phyloP scores from a whole-genome alignment of 2,113 vertebrate species.

The Chitala chitala region DNA sequence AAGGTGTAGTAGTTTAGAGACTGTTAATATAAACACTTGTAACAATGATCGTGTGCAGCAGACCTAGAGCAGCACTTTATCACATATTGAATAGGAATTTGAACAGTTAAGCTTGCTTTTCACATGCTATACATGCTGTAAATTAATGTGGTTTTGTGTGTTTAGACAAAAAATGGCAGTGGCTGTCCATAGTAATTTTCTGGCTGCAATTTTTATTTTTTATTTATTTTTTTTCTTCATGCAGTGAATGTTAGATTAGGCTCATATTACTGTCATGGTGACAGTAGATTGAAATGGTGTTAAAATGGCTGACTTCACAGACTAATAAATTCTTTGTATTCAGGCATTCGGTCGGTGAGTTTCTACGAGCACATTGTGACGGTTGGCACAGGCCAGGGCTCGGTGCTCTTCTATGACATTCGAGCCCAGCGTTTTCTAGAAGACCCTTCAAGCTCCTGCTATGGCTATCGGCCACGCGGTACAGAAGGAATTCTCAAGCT shows the following conservation, averaged over 20 bases:
- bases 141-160: too few relatives aligned
- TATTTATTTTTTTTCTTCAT: background rate
- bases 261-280: background rate
- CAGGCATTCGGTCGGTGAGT: slow-evolving; percentile 95
- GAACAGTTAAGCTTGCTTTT: too few relatives aligned
- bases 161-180: too few relatives aligned
- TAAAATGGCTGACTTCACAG: background rate
- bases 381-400: slow-evolving; percentile 92
- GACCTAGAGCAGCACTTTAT: too few relatives aligned
- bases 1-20: too few relatives aligned
- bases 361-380: slow-evolving; percentile 98
- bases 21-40: too few relatives aligned
- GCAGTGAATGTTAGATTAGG: background rate
- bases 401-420: slow-evolving; percentile 92
- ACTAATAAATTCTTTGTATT: background rate
- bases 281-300: background rate
- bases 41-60: too few relatives aligned
- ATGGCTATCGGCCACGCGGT: slow-evolving; percentile 65
- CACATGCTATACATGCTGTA: too few relatives aligned
- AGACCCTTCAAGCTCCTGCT: slow-evolving; percentile 56
- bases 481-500: slow-evolving; percentile 86
- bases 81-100: too few relatives aligned
- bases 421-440: slow-evolving; percentile 91
- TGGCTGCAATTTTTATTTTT: too few relatives aligned
- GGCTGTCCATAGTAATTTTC: too few relatives aligned